Evolutionary conservation across 1,140 invertebrate species (phyloP), one percentile per base, ranked within the genome.

Genomic region (Philopotamus ludificatus): DNA sequence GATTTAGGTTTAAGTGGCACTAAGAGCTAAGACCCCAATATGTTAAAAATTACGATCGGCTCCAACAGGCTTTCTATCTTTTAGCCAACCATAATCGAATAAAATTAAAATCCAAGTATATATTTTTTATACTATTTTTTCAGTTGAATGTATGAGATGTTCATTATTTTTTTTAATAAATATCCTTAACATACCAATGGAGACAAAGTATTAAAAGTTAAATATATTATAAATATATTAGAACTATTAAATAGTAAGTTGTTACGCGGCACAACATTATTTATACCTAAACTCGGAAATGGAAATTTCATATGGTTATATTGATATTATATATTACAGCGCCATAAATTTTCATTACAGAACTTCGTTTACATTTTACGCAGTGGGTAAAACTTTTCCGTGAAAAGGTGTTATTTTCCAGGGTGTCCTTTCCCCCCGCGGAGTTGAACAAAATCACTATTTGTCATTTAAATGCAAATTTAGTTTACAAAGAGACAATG

Each of bases 391-490:
- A 34, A 34, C 4, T 34, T 34, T 34, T 34, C 28, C 12, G 28
- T 12, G 28, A 7, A 49, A 49, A 49, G 44, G 47, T 49, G 47
- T 49, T 49, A 49, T 21, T 49, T 21, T 44, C n/a, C 41, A 34
- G 28, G 28, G 28, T 4, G 28, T 34, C 28, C 28, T 34, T 7
- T 34, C 28, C 28, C 28, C 28, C 28, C 44, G 44, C 44, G 10
- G 44, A 20, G 10, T 20, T 47, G 23, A 22, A 57, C 9, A 10
- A 57, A 57, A 57, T 63, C 60, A 63, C 60, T 53, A 63, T 63
- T 63, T 53, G 49, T 63, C 49, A 63, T 63, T 63, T 63, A 63
- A 53, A 63, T 63, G 60, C 60, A 63, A 63, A 63, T 63, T 63
- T 39, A 21, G 44, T 49, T 34, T 50, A 41, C 47, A 12, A 28